Base-by-base conservation (phyloP, 2,113 vertebrate species). In the Jacana jacana region DNA sequence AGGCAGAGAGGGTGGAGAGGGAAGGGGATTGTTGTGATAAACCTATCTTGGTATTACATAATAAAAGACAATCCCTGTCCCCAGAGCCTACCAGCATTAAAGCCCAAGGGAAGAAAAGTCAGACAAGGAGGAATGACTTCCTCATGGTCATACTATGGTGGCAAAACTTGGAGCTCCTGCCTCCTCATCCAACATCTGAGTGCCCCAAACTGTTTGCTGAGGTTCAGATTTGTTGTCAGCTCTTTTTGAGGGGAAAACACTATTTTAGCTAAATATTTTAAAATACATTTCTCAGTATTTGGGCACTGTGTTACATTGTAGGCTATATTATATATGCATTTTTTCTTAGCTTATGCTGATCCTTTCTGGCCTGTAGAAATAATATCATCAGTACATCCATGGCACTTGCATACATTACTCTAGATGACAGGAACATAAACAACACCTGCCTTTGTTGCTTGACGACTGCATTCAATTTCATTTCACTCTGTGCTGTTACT, bases 371-470 rank as follows among this genome's bases (percentile, higher is more conserved):
- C 44, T 57, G n/a, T 63, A 54, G 48, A 86, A 81, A 48, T 37
- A 33, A 44, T 23, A 35, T 51, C 7, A 54, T 81, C 44, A 28
- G 19, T 66, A 44, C 58, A 64, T 40, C 44, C 49, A 11, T 27
- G 63, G 40, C 80, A 10, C 40, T 81, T 78, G 64, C 68, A 52
- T 28, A 31, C 9, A 25, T 75, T 42, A n/a, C 27, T 77, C 31
- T 61, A 65, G 40, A 69, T 61, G n/a, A 55, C 51, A 57, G 52
- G 39, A 71, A 57, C 23, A 17, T 11, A 57, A 61, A 18, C 44
- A 86, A 24, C 63, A 58, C 69, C 81, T 89, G 46, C 35, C 14
- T 88, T 65, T 93, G 69, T n/a, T 85, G 39, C 76, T 88, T 92
- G 86, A 73, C 69, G 88, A 28, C 57, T 85, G 63, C 23, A 20